Conservation (phyloP, 2,113 vertebrate species). For the human region GRCh38 chr12:3776001-3776500, state of each 20-base stretch:
- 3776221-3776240: background rate
- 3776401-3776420: background rate
- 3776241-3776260: background rate
- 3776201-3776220: background rate
- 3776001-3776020: background rate
- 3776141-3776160: background rate
- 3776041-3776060: background rate
- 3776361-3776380: background rate
- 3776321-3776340: background rate
- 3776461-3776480: background rate
- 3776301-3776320: background rate
- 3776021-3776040: background rate
- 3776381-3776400: background rate
- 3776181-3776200: accelerated
- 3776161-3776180: background rate
- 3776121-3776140: background rate
- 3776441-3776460: background rate
- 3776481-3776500: background rate
- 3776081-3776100: background rate
- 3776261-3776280: background rate
- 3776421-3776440: background rate
- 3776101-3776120: background rate
- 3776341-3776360: background rate
- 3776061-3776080: background rate
- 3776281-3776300: background rate